Evolutionary conservation across 2,888 invertebrate genomes (phyloP), one percentile per base, ranked within the genome.

Genomic region (Xanthia icteritia): DNA sequence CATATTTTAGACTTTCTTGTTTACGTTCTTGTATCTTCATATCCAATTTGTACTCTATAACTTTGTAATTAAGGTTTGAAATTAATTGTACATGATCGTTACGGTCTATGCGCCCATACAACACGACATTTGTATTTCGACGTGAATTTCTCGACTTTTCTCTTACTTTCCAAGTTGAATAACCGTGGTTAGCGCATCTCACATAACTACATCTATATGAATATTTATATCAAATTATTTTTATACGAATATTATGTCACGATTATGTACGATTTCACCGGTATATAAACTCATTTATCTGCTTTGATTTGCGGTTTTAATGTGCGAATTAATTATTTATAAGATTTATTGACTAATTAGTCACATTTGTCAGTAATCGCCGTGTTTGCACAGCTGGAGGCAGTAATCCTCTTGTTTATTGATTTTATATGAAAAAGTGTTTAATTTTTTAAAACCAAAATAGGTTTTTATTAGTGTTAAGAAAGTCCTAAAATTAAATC

Each of bases 151-250:
- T 94, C 95, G 92, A 86, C 94, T 94, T 95, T 95, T 96, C 95
- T 95, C 94, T 91, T 91, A 92, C 95, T 96, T 95, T 96, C 95
- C 91, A 94, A 91, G 95, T 96, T 96, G 95, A 96, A 96, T 95
- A 95, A 96, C 95, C 94, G 90, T 83, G 79, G 92, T 92, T 91
- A 92, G 90, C 91, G 90, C 92, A 93, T 94, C 91, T 81, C 77
- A 87, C 77, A 88, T 91, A 92, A 94, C 94, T 94, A 92, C 92
- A 90, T 91, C 91, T 87, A 79, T 81, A 82, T 86, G 83, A 89
- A 90, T 87, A 82, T 77, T 85, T 87, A 79, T 85, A 83, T 80
- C n/a, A 78, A 51, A 73, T 66, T 76, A 73, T 73, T 79, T 77
- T 84, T 85, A 77, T 79, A 81, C 77, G 67, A 79, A 76, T 82